Base-by-base conservation (phyloP, 2,888 invertebrate genomes). In the Calameuta filiformis region DNA sequence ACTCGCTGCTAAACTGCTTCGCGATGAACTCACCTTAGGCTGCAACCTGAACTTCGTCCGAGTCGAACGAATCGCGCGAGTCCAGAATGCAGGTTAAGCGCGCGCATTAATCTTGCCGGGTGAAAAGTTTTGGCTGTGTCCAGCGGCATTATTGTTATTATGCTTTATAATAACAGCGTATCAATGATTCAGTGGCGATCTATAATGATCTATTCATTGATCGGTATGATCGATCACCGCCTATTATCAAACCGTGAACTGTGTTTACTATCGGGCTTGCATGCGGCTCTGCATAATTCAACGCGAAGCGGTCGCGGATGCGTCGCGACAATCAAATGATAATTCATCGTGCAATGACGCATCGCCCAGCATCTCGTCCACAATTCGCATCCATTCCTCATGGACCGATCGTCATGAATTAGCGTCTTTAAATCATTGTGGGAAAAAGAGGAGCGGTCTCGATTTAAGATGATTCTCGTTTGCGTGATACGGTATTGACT, bases 121-220 rank as follows among this genome's bases (percentile, higher is more conserved):
- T 9, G 1, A 15, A 56, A 56, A 56, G 23, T 56, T 23, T 56
- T 6, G 56, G 56, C 56, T 2, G 2, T 12, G n/a, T 69, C 69
- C 31, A 1, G 12, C 11, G 31, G 6, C 12, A 31, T 71, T 71
- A 2, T 71, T 23, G 30, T 71, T 71, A 34, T 71, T 15, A 37
- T 15, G 1, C 4, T 4, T 37, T 11, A 31, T 71, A 23, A 71
- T 71, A 31, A 15, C 15, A 9, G 71, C 34, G 71, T 34, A 34
- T 34, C 71, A 15, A 12, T 31, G 33, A 33, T 34, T 31, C 71
- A 9, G 71, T 71, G 71, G 33, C 71, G 71, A 71, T 30, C 71
- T 71, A 71, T 71, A 71, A 71, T 34, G 71, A 71, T 71, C 33
- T 71, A 71, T 71, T 71, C 31, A 71, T 34, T 34, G 33, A 71